phyloP scores from a whole-genome alignment of 2,113 vertebrate species.

The Saccopteryx bilineata region DNA sequence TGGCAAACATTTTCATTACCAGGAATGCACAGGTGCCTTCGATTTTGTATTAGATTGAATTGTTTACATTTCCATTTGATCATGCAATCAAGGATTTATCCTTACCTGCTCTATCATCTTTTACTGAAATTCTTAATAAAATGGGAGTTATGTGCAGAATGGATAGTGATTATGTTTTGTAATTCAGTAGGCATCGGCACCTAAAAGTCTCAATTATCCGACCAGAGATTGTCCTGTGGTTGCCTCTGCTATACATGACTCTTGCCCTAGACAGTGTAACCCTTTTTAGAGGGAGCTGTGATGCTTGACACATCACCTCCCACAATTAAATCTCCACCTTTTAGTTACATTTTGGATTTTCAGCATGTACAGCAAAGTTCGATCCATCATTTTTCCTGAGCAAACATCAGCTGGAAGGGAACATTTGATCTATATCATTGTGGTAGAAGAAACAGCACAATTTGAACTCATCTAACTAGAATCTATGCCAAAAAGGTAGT shows the following conservation, averaged over 20 bases:
- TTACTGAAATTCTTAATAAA: background rate
- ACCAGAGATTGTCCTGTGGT: background rate
- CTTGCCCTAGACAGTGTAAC: background rate
- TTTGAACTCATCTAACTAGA: background rate
- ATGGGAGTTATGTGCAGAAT: background rate
- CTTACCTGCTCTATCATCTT: background rate
- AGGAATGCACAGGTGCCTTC: background rate
- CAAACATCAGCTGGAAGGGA: background rate
- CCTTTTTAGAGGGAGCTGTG: background rate
- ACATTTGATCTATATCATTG: background rate
- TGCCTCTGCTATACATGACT: background rate
- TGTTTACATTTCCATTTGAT: background rate
- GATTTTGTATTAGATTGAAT: background rate
- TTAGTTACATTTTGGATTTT: background rate
- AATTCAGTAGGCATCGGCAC: background rate
- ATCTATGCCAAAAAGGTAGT: background rate
- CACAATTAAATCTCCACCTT: background rate
- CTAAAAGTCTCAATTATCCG: background rate
- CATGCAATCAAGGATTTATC: background rate
- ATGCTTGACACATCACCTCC: background rate
- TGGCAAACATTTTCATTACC: background rate
- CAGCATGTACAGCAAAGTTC: background rate
- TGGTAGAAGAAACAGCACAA: background rate
- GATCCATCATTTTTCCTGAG: background rate
- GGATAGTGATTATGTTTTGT: background rate